These are phyloP conservation scores for Burhinus bistriatus DNA, from an alignment of 2,113 vertebrate genomes.

Conservation along the genomic window DNA sequence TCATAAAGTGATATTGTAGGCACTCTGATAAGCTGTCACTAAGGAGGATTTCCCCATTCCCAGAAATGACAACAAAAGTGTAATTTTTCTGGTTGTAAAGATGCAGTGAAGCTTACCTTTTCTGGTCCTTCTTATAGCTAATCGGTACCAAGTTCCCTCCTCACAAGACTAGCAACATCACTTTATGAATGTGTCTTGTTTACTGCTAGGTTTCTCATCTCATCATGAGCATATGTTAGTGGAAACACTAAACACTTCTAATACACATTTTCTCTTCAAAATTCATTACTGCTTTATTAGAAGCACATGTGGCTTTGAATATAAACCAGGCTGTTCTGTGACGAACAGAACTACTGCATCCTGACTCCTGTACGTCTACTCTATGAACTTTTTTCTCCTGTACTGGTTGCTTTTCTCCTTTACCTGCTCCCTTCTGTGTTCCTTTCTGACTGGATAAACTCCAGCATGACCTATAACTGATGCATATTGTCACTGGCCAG, in stretches of 20 bases:
- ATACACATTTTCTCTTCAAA: background rate
- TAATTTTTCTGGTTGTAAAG: background rate
- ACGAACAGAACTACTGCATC: background rate
- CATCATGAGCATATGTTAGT: background rate
- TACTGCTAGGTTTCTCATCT: background rate
- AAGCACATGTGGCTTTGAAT: background rate
- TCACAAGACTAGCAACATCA: background rate
- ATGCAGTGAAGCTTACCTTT: background rate
- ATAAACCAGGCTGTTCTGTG: background rate
- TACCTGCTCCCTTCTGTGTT: background rate
- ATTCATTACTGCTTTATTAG: background rate
- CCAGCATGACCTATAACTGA: background rate
- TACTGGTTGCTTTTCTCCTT: background rate
- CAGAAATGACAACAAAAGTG: background rate
- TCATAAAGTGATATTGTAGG: background rate
- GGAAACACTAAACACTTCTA: background rate
- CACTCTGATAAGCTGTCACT: background rate
- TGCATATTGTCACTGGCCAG: background rate
- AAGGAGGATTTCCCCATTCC: background rate
- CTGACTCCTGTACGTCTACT: background rate
- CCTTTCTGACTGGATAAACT: background rate
- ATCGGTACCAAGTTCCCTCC: background rate
- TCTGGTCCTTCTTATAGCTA: background rate
- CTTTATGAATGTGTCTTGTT: background rate
- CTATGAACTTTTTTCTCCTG: background rate